phyloP scores from a whole-genome alignment of 2,888 invertebrate species.

The Melieria crassipennis region DNA sequence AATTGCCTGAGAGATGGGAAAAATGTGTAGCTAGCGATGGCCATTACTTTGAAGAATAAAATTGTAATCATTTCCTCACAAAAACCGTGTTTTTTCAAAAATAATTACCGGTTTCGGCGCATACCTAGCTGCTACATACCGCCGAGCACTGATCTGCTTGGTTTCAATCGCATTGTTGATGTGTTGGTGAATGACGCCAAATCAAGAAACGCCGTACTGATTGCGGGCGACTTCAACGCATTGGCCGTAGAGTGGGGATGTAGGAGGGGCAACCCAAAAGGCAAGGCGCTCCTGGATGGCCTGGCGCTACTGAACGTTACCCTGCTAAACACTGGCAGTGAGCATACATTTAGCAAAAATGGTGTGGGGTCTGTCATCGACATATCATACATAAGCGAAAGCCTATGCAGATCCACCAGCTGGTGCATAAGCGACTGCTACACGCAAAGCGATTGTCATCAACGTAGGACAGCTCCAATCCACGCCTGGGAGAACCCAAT shows the following conservation, averaged over 20 bases:
- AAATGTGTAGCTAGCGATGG: no score
- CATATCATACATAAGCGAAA: constrained; percentile 19
- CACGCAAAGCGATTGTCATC: constrained; percentile 23
- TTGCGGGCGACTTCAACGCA: constrained; percentile 31
- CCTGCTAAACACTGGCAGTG: constrained; percentile 11
- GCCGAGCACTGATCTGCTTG: neutral
- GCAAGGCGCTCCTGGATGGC: constrained; percentile 9
- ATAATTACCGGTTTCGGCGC: no score
- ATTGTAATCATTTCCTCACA: no score
- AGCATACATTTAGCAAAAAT: constrained; percentile 16
- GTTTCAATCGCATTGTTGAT: neutral
- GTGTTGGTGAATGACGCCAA: neutral
- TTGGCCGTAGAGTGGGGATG: constrained; percentile 28
- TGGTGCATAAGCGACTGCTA: constrained; percentile 18
- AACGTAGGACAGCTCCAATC: neutral
- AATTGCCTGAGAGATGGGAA: no score
- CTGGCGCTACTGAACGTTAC: neutral
- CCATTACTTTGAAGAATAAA: no score
- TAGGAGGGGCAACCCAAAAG: constrained; percentile 14
- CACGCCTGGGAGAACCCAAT: neutral
- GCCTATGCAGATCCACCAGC: neutral
- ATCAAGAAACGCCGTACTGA: neutral
- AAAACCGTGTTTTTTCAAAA: no score
- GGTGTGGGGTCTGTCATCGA: constrained; percentile 16
- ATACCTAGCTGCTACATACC: neutral